These are phyloP conservation scores for Cyprinodon diabolis DNA, from an alignment of 2,797 vertebrate genomes.

Conservation along the genomic window DNA sequence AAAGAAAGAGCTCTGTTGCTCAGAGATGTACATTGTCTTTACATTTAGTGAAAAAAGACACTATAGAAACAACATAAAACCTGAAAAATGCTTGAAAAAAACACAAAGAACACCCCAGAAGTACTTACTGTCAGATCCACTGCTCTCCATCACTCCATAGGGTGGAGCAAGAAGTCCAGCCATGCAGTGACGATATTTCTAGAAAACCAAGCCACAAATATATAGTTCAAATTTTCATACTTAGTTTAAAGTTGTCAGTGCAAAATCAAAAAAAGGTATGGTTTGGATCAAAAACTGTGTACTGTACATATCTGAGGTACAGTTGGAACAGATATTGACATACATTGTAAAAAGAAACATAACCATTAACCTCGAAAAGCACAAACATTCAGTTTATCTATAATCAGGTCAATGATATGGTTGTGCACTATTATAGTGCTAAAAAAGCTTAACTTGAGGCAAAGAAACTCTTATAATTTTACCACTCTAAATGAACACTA, in stretches of 20 bases:
- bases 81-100: not conserved
- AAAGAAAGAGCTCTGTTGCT: not conserved
- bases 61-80: not conserved
- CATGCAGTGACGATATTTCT: slow-evolving; percentile 97
- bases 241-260: not conserved
- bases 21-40: not conserved
- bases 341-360: not conserved
- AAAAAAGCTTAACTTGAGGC: not conserved
- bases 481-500: not conserved
- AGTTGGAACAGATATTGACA: not conserved
- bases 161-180: slow-evolving; percentile 94
- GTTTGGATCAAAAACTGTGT: not conserved
- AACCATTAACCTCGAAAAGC: not conserved
- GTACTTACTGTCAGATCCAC: slow-evolving; percentile 91
- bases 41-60: not conserved
- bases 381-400: not conserved
- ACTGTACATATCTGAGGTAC: not conserved
- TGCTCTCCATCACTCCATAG: slow-evolving; percentile 96
- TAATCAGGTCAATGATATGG: not conserved
- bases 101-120: not conserved
- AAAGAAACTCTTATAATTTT: not conserved
- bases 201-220: slow-evolving; percentile 55
- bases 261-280: not conserved
- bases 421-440: not conserved
- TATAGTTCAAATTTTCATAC: not conserved